These are phyloP conservation scores for Bambusicola thoracicus DNA, from an alignment of 2,113 vertebrate species.

Conservation along the genomic window DNA sequence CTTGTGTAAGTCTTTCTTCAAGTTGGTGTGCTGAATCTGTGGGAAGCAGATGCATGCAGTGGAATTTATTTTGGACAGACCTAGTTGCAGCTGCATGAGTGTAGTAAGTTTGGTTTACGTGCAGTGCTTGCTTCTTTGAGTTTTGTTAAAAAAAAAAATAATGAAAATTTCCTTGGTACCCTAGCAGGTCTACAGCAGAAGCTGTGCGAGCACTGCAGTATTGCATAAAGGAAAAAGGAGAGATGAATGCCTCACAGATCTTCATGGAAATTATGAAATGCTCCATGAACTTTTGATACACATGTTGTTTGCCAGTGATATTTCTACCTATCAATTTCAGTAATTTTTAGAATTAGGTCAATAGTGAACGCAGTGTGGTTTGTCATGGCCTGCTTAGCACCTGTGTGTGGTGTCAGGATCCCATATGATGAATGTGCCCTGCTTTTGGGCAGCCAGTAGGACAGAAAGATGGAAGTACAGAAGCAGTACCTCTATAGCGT, in stretches of 20 bases:
- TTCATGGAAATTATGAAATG: neutral
- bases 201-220: rapidly evolving
- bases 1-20: neutral
- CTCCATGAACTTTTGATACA: neutral
- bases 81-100: neutral
- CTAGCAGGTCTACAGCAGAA: neutral
- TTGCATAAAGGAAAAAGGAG: neutral
- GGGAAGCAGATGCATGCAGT: neutral
- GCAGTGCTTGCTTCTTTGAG: neutral
- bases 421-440: rapidly evolving
- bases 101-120: neutral
- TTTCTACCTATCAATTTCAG: neutral
- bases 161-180: neutral
- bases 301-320: neutral
- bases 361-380: neutral
- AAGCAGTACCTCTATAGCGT: neutral
- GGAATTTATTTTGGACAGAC: neutral
- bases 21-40: neutral
- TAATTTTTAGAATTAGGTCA: neutral
- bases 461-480: neutral
- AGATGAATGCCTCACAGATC: neutral
- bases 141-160: neutral
- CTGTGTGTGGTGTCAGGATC: neutral
- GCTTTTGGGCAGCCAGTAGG: rapidly evolving
- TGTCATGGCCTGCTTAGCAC: neutral